Evolutionary conservation across 1,140 invertebrate species (phyloP).

Genomic region (Drosophila guanche): DNA sequence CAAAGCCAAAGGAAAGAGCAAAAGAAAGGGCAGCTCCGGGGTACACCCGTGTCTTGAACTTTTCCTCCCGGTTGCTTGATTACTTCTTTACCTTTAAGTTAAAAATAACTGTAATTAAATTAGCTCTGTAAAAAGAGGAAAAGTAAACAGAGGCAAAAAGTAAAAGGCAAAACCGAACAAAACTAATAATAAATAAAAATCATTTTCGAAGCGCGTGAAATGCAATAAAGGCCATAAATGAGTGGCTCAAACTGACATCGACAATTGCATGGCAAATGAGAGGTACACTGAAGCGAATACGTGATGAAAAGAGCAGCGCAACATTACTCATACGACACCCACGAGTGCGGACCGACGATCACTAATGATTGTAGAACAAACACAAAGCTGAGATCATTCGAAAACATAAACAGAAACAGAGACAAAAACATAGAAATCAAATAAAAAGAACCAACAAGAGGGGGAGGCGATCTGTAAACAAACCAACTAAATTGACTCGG

Average conservation of each 20-base stretch:
- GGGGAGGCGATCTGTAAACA: conserved; percentile 41
- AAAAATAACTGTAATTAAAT: conserved; percentile 64
- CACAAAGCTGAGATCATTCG: conserved; percentile 54
- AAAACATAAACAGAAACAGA: conserved; percentile 11
- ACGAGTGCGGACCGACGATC: conserved; percentile 12
- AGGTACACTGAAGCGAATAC: conserved; percentile 56
- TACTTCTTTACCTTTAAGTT: conserved; percentile 35
- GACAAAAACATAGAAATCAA: conserved; percentile 55
- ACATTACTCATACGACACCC: conserved; percentile 68
- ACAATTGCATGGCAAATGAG: conserved; percentile 42
- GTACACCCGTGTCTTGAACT: conserved; percentile 43
- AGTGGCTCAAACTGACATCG: conserved; percentile 15
- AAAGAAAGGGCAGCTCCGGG: conserved; percentile 32
- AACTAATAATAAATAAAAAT: conserved; percentile 39
- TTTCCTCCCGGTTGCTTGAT: conserved; percentile 42
- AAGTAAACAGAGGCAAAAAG: conserved; percentile 20
- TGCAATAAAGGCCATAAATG: conserved; percentile 54
- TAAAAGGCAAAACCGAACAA: conserved; percentile 50
- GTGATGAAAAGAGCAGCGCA: conserved; percentile 25
- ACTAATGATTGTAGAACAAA: conserved; percentile 45
- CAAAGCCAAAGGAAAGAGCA: conserved; percentile 24
- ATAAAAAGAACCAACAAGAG: conserved; percentile 53
- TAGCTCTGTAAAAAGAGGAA: conserved; percentile 28
- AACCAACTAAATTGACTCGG: conserved; percentile 36
- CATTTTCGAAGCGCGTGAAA: conserved; percentile 55